A percentile compares a stretch with the other conserved stretches of the same genome.
Evolutionary conservation across 2,797 vertebrate genomes (phyloP).

Genomic region (Mus spretus): DNA sequence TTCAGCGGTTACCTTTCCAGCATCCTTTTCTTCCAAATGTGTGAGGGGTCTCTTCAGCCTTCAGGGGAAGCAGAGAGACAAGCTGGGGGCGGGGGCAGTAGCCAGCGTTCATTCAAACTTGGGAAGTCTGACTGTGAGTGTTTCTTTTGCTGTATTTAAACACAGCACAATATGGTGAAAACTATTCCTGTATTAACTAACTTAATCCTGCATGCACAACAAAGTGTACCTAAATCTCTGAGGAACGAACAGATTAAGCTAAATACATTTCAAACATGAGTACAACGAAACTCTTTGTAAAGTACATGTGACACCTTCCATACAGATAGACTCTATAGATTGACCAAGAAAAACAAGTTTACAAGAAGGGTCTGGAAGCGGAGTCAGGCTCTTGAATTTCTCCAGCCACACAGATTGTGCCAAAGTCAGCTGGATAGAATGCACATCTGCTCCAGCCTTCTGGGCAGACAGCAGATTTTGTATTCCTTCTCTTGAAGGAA

Average conservation of each 20-base stretch:
- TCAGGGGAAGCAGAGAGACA: background rate
- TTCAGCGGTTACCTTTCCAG: slow-evolving; percentile 18
- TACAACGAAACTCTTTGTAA: background rate
- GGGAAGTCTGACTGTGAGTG: background rate
- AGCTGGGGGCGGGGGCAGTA: background rate
- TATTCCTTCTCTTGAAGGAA: background rate
- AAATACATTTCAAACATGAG: no score
- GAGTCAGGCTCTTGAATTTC: background rate
- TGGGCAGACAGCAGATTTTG: background rate
- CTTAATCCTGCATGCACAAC: background rate
- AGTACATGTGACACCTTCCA: no score
- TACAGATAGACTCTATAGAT: no score
- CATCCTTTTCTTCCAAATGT: background rate
- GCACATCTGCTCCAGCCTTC: background rate
- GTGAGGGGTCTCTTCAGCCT: background rate
- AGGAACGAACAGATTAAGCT: background rate
- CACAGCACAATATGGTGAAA: background rate
- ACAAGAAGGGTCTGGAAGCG: background rate
- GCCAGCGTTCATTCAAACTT: background rate
- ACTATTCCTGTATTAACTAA: background rate
- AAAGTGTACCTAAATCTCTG: background rate
- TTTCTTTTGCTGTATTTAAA: background rate
- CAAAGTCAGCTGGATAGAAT: background rate
- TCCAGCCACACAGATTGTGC: background rate
- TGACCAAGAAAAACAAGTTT: background rate